Evolutionary conservation across 2,797 vertebrate species (phyloP).

Genomic region (Tinamus major): DNA sequence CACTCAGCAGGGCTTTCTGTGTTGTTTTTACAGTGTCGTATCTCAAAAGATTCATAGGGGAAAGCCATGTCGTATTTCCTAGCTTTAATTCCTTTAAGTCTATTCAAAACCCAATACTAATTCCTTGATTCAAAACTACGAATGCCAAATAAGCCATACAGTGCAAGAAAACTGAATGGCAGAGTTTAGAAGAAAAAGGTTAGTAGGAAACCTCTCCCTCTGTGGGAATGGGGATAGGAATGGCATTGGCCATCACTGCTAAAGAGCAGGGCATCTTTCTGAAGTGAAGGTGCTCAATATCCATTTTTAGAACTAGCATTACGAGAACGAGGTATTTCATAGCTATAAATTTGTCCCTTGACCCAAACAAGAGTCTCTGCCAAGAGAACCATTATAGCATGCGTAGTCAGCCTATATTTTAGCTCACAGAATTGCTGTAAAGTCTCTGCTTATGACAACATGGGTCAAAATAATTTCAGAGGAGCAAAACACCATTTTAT

Average conservation of each 20-base stretch:
- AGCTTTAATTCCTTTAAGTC: neutral
- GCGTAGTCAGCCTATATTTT: neutral
- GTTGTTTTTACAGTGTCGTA: neutral
- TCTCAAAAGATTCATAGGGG: constrained; percentile 20
- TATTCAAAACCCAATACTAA: neutral
- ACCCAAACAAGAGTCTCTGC: neutral
- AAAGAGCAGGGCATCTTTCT: neutral
- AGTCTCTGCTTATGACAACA: neutral
- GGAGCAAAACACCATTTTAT: neutral
- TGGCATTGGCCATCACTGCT: neutral
- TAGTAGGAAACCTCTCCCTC: neutral
- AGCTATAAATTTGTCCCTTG: neutral
- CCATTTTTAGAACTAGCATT: neutral
- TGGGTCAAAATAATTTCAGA: neutral
- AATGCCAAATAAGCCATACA: neutral
- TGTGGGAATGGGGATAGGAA: neutral
- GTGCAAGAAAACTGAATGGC: neutral
- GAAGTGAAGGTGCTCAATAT: neutral
- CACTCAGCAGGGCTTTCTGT: neutral
- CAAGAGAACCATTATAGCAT: neutral
- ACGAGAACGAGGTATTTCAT: neutral
- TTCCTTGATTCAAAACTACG: neutral
- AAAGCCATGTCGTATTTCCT: neutral
- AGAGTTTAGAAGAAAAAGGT: neutral
- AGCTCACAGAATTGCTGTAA: neutral